Percentiles rank a stretch among this genome's conserved stretches.
Evolutionary conservation across 2,888 invertebrate species (phyloP).

Genomic region (Notocelia uddmanniana): DNA sequence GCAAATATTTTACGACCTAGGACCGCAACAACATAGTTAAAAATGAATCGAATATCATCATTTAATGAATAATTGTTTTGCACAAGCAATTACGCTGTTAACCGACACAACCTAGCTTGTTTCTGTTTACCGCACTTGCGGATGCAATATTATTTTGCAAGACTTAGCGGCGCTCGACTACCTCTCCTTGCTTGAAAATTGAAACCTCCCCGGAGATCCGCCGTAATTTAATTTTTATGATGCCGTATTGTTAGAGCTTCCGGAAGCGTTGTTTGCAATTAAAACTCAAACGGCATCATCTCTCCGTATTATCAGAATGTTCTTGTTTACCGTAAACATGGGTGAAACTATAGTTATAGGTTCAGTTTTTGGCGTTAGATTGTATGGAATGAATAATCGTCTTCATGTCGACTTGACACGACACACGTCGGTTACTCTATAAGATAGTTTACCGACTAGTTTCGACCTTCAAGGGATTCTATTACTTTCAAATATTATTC

Average conservation of each 20-base stretch:
- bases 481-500: no score
- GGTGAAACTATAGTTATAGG: neutral
- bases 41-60: neutral
- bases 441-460: neutral
- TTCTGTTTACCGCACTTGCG: slow-evolving; percentile 48
- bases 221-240: slow-evolving; percentile 81
- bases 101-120: slow-evolving; percentile 30
- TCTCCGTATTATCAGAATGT: slow-evolving; percentile 43
- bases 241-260: slow-evolving; percentile 73
- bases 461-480: neutral
- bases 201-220: slow-evolving; percentile 73
- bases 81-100: slow-evolving; percentile 38
- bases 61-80: slow-evolving; percentile 19
- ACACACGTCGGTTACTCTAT: neutral
- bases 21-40: no score
- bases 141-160: slow-evolving; percentile 71
- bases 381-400: neutral
- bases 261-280: slow-evolving; percentile 69
- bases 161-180: slow-evolving; percentile 63
- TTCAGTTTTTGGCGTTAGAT: neutral
- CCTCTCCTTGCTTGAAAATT: slow-evolving; percentile 72
- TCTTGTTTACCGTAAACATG: slow-evolving; percentile 27
- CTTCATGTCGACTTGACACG: neutral
- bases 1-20: no score
- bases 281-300: slow-evolving; percentile 60